Evolutionary conservation across 2,888 invertebrate species (phyloP).

Genomic region (Osmoderma eremita): DNA sequence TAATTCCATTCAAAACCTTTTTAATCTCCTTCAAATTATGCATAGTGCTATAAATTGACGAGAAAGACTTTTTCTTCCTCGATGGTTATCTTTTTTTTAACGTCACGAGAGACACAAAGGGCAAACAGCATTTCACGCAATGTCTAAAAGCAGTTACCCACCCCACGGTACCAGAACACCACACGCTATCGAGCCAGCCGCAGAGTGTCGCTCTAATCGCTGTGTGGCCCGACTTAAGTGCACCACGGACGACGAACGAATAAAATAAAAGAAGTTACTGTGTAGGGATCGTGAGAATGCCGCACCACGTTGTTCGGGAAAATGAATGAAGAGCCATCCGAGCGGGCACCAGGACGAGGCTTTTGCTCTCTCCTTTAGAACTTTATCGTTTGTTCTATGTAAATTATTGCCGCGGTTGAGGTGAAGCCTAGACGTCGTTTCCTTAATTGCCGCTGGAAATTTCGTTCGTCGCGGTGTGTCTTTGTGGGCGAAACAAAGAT

Average conservation of each 20-base stretch:
- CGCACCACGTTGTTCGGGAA: neutral
- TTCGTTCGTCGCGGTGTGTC: conserved; percentile 9
- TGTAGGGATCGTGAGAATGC: conserved; percentile 21
- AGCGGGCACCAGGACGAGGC: neutral
- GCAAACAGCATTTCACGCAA: too few species aligned
- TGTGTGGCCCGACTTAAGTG: neutral
- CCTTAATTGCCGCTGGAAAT: conserved; percentile 1
- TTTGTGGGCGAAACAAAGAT: conserved; percentile 4
- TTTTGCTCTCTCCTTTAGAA: too few species aligned
- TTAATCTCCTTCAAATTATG: too few species aligned
- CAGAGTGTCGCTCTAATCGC: too few species aligned
- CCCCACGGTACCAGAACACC: too few species aligned
- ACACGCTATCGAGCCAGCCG: too few species aligned
- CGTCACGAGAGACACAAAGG: too few species aligned
- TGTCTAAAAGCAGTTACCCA: too few species aligned
- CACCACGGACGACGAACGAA: neutral
- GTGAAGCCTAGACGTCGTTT: conserved; percentile 9
- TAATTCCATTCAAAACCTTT: too few species aligned
- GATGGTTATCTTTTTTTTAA: too few species aligned
- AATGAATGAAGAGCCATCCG: conserved; percentile 14
- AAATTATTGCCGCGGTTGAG: conserved; percentile 11
- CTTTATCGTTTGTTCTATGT: conserved; percentile 11
- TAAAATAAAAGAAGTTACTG: conserved; percentile 21
- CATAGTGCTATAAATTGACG: too few species aligned
- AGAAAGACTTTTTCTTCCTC: too few species aligned